These are phyloP conservation scores for Petrocephalus schoutedeni DNA, from an alignment of 2,797 vertebrate species.

Conservation along the genomic window DNA sequence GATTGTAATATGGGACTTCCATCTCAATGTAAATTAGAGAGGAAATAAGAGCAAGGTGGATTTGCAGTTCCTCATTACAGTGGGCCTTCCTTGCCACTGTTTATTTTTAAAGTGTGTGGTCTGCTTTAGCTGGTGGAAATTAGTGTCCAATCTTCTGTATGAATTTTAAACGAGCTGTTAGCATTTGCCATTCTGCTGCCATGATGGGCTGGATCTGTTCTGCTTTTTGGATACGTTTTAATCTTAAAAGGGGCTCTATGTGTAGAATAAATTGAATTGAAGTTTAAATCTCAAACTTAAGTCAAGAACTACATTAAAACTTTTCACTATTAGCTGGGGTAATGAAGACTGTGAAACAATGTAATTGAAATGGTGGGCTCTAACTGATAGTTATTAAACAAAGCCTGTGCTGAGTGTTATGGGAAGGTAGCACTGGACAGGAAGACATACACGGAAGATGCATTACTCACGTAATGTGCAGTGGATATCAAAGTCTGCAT, in stretches of 20 bases:
- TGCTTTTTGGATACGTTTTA: neutral
- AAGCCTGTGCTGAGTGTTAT: neutral
- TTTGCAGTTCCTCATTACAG: conserved; percentile 53
- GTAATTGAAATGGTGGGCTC: conserved; percentile 37
- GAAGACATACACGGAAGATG: neutral
- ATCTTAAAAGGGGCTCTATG: conserved; percentile 56
- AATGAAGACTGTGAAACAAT: conserved; percentile 36
- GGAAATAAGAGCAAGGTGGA: conserved; percentile 44
- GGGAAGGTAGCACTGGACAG: neutral
- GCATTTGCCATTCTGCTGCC: conserved; percentile 40
- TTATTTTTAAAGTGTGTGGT: conserved; percentile 51
- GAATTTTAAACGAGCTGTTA: conserved; percentile 62
- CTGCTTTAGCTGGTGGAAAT: conserved; percentile 53
- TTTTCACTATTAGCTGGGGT: conserved; percentile 44
- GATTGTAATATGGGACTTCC: conserved; percentile 52
- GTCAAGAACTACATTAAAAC: conserved; percentile 46
- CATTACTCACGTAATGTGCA: no score
- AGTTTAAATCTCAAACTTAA: conserved; percentile 58
- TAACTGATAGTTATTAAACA: conserved; percentile 39
- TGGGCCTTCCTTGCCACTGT: conserved; percentile 44
- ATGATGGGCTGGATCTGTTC: conserved; percentile 23
- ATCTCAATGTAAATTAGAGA: conserved; percentile 62
- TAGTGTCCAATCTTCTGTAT: conserved; percentile 50
- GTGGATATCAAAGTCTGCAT: neutral
- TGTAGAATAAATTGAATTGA: conserved; percentile 60